A percentile compares a stretch with the other conserved stretches of the same genome.
Conservation (phyloP, 2,888 invertebrate species). For the Trichogramma dendrolimi region DNA sequence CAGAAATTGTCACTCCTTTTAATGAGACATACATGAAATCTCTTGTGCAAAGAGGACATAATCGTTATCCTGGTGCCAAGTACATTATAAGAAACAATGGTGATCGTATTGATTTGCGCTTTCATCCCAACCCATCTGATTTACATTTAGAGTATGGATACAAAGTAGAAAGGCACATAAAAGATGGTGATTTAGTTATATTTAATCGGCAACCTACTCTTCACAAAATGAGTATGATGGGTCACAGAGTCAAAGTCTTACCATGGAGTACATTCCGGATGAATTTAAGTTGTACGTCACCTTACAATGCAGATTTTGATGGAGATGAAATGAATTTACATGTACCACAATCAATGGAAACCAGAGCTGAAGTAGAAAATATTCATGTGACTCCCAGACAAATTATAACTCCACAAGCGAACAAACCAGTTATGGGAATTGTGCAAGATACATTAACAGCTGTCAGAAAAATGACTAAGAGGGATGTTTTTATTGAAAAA, state of each 20-base stretch:
- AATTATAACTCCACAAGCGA: constrained; percentile 98
- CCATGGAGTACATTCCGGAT: constrained; percentile 99
- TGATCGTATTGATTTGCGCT: constrained; percentile 94
- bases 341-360: constrained; percentile 98
- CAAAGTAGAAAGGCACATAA: constrained; percentile 91
- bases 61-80: constrained; percentile 98
- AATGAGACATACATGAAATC: constrained; percentile 95
- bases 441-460: constrained; percentile 98
- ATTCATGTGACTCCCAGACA: constrained; percentile 95
- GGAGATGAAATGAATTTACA: constrained; percentile 99
- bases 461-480: constrained; percentile 97
- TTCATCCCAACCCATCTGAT: constrained; percentile 96
- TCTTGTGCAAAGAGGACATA: constrained; percentile 91
- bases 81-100: constrained; percentile 99
- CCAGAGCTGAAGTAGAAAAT: constrained; percentile 95
- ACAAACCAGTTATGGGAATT: constrained; percentile 99
- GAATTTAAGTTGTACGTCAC: constrained; percentile 97
- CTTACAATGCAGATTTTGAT: constrained; percentile 99
- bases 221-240: constrained; percentile 99
- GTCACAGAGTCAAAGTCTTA: constrained; percentile 92
- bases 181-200: constrained; percentile 96
- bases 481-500: constrained; percentile 96
- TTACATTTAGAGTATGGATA: constrained; percentile 94
- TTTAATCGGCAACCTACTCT: constrained; percentile 99
- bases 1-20: constrained; percentile 98